These are phyloP conservation scores for Drosophila pseudotalamancana DNA, from an alignment of 2,888 invertebrate species.

Conservation along the genomic window DNA sequence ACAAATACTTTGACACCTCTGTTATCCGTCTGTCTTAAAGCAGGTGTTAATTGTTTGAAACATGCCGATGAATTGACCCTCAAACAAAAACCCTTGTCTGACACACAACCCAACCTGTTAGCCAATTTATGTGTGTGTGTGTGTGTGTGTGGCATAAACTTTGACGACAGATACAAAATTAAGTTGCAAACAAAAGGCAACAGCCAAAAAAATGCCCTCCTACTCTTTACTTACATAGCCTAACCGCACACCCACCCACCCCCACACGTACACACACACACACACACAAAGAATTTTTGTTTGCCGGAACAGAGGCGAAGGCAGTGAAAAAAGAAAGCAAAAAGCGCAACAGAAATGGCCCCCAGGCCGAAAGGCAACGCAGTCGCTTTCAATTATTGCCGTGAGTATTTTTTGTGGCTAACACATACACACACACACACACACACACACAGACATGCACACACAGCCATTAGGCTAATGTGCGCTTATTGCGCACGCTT, in stretches of 20 bases:
- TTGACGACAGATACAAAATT: conserved; percentile 77
- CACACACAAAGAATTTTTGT: conserved; percentile 14
- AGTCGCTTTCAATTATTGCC: conserved; percentile 79
- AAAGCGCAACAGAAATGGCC: conserved; percentile 53
- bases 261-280: not conserved
- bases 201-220: conserved; percentile 41
- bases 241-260: conserved; percentile 29
- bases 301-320: conserved; percentile 14
- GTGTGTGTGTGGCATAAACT: conserved; percentile 50
- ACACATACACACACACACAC: conserved; percentile 42
- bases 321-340: conserved; percentile 21
- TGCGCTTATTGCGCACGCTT: conserved; percentile 80
- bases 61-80: conserved; percentile 20
- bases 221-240: conserved; percentile 37
- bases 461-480: conserved; percentile 77
- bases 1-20: not conserved
- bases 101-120: conserved; percentile 2
- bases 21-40: conserved; percentile 4
- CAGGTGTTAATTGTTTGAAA: conserved; percentile 35
- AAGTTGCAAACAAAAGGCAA: conserved; percentile 74
- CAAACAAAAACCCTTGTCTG: not conserved
- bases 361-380: conserved; percentile 56
- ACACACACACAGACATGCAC: conserved; percentile 31
- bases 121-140: conserved; percentile 1
- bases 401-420: conserved; percentile 72